Conservation (phyloP, 2,888 invertebrate species). For the Xanthostigma xanthostigma region DNA sequence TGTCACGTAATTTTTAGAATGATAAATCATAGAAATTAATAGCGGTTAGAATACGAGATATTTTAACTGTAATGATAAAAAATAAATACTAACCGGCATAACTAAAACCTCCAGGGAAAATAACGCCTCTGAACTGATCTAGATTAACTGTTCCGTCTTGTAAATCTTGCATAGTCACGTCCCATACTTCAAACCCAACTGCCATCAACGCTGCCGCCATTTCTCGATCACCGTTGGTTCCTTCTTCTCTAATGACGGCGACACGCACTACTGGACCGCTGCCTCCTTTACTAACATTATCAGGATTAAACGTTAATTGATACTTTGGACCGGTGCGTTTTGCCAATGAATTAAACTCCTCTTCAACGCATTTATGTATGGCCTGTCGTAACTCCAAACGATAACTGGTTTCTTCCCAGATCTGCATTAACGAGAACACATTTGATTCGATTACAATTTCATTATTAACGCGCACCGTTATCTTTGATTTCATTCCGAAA, state of each 20-base stretch:
- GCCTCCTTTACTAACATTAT: conserved; percentile 31
- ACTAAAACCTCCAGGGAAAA: conserved; percentile 98
- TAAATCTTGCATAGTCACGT: conserved; percentile 88
- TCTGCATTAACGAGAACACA: conserved; percentile 53
- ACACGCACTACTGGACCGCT: conserved; percentile 42
- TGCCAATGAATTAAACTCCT: conserved; percentile 60
- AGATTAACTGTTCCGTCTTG: conserved; percentile 52
- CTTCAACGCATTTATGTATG: conserved; percentile 57
- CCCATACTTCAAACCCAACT: conserved; percentile 85
- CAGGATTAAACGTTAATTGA: conserved; percentile 53
- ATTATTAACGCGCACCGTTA: conserved; percentile 42
- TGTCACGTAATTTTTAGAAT: too few relatives aligned
- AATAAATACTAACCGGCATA: conserved; percentile 59
- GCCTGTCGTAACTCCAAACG: conserved; percentile 76
- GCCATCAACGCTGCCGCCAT: conserved; percentile 83
- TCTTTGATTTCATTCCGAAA: conserved; percentile 50
- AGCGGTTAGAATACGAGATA: too few relatives aligned
- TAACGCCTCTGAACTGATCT: conserved; percentile 71
- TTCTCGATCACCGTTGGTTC: conserved; percentile 92
- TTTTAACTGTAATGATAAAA: too few relatives aligned
- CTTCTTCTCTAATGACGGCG: conserved; percentile 92
- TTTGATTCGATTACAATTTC: conserved; percentile 42
- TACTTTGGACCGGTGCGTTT: conserved; percentile 58
- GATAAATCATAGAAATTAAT: too few relatives aligned
- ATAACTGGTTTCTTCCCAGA: conserved; percentile 95